phyloP scores from a whole-genome alignment of 2,888 invertebrate species.

The Thereva nobilitata region DNA sequence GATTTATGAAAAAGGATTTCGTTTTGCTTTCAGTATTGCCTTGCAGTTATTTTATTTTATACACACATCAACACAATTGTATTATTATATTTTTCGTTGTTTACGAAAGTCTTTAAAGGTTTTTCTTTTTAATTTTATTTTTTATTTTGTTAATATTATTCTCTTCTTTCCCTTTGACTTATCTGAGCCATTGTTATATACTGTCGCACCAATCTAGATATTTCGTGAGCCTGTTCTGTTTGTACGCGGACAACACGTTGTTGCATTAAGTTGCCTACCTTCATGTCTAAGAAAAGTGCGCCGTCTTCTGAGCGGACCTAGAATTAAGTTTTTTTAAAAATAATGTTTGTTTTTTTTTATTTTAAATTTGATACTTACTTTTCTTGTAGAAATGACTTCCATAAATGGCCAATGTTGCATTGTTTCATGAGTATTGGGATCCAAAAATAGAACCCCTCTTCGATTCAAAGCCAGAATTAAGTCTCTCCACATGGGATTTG shows the following conservation, averaged over 20 bases:
- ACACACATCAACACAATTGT: too few relatives aligned
- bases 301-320: constrained; percentile 87
- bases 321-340: constrained; percentile 13
- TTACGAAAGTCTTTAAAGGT: too few relatives aligned
- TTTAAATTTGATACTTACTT: constrained; percentile 60
- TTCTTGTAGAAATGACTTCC: constrained; percentile 94
- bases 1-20: too few relatives aligned
- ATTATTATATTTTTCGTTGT: too few relatives aligned
- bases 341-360: neutral
- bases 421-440: constrained; percentile 90
- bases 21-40: too few relatives aligned
- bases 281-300: constrained; percentile 91
- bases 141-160: constrained; percentile 15
- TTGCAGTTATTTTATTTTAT: too few relatives aligned
- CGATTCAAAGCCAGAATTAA: constrained; percentile 92
- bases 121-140: neutral
- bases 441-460: constrained; percentile 91
- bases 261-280: constrained; percentile 94
- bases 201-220: constrained; percentile 92
- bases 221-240: constrained; percentile 97
- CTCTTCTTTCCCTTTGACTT: constrained; percentile 54
- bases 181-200: constrained; percentile 90
- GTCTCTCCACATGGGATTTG: constrained; percentile 73
- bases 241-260: constrained; percentile 93
- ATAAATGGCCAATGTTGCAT: constrained; percentile 91